Percentiles rank a stretch among this genome's conserved stretches.
phyloP scores from a whole-genome alignment of 2,888 invertebrate genomes.

The Clostera curtula region DNA sequence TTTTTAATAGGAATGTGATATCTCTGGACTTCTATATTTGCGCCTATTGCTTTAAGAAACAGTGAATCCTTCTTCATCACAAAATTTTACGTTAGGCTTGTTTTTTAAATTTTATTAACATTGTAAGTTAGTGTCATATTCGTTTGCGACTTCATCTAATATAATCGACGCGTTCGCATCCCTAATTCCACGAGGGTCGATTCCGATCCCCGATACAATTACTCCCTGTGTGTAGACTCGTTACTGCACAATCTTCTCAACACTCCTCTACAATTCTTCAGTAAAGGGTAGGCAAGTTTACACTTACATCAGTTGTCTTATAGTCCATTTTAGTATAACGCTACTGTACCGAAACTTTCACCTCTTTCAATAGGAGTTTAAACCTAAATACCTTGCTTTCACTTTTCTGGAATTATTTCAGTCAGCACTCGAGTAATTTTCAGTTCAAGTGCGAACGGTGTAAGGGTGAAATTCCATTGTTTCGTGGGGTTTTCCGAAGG shows the following conservation, averaged over 20 bases:
- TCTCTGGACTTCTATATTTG: too few species aligned
- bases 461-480: slow-evolving; percentile 35
- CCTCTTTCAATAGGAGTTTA: slow-evolving; percentile 74
- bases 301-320: slow-evolving; percentile 29
- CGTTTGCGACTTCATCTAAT: too few species aligned
- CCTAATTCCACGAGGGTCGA: slow-evolving; percentile 44
- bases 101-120: too few species aligned
- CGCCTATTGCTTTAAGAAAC: too few species aligned
- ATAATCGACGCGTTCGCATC: too few species aligned
- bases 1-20: too few species aligned
- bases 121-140: too few species aligned
- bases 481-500: slow-evolving; percentile 52
- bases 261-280: slow-evolving; percentile 33
- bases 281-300: slow-evolving; percentile 25
- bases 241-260: slow-evolving; percentile 68
- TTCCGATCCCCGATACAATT: slow-evolving; percentile 71
- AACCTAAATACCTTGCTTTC: slow-evolving; percentile 74
- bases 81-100: too few species aligned
- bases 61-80: too few species aligned
- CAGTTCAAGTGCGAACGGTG: slow-evolving; percentile 24
- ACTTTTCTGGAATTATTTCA: slow-evolving; percentile 72
- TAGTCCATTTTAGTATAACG: slow-evolving; percentile 28
- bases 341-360: slow-evolving; percentile 58
- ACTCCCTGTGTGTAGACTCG: slow-evolving; percentile 67
- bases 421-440: slow-evolving; percentile 27